phyloP scores from a whole-genome alignment of 1,140 invertebrate genomes.

The Leucophenga varia region DNA sequence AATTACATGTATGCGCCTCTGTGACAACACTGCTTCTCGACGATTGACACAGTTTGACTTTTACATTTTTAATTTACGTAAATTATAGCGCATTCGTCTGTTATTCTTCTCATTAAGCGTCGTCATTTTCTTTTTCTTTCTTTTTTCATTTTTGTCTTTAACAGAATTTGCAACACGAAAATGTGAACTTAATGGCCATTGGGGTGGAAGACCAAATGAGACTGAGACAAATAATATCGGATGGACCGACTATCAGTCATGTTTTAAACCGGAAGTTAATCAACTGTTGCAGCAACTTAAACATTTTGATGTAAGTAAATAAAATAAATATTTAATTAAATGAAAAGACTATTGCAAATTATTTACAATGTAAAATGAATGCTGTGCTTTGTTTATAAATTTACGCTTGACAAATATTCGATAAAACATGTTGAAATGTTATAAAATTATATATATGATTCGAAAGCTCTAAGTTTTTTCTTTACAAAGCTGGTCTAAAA shows the following conservation, averaged over 20 bases:
- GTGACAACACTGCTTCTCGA: too few species aligned
- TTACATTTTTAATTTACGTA: not conserved
- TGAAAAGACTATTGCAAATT: not conserved
- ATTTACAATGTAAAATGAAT: not conserved
- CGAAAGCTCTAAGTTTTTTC: too few species aligned
- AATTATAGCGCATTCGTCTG: slow-evolving; percentile 8
- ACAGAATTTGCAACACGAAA: slow-evolving; percentile 73
- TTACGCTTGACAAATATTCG: too few species aligned
- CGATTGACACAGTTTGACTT: not conserved
- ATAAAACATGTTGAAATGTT: too few species aligned
- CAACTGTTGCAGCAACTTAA: slow-evolving; percentile 66
- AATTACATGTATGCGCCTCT: too few species aligned
- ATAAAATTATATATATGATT: too few species aligned
- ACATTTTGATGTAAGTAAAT: slow-evolving; percentile 52
- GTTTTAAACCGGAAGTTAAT: slow-evolving; percentile 74
- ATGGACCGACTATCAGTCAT: slow-evolving; percentile 86
- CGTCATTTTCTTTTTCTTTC: slow-evolving; percentile 3
- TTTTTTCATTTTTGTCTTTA: too few species aligned
- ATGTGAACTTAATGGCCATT: slow-evolving; percentile 72
- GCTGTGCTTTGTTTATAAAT: not conserved
- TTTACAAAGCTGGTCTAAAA: too few species aligned
- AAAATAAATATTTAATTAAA: slow-evolving; percentile 1
- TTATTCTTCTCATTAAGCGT: too few species aligned
- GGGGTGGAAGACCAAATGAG: slow-evolving; percentile 63
- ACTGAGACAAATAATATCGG: slow-evolving; percentile 59